A percentile compares a stretch with the other conserved stretches of the same genome.
Conservation (phyloP, 2,797 vertebrate species). For the Petrocephalus sullivani region DNA sequence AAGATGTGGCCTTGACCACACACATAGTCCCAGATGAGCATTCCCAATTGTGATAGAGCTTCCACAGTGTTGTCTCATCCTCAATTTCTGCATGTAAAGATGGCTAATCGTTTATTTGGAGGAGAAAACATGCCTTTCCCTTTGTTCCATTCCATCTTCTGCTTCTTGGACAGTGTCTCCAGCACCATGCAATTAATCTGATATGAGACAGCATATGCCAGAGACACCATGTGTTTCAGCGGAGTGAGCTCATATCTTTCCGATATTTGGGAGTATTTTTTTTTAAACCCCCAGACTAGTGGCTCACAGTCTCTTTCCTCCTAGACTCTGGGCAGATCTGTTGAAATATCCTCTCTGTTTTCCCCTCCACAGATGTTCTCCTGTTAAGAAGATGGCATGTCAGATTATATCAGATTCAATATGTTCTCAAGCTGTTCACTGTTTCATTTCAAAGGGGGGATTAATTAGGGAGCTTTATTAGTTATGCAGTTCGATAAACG, state of each 20-base stretch:
- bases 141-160: background rate
- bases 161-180: background rate
- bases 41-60: background rate
- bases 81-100: background rate
- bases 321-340: background rate
- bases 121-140: background rate
- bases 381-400: background rate
- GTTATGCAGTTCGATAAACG: background rate
- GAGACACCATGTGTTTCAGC: background rate
- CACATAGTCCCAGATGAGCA: background rate
- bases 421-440: slow-evolving; percentile 12
- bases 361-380: slow-evolving; percentile 11
- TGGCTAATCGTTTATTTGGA: background rate
- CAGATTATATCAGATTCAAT: background rate
- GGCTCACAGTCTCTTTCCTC: background rate
- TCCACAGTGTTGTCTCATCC: background rate
- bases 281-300: background rate
- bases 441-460: background rate
- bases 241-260: background rate
- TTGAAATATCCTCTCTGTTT: slow-evolving; percentile 2
- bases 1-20: background rate
- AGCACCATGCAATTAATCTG: background rate
- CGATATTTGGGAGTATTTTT: background rate
- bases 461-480: slow-evolving; percentile 1
- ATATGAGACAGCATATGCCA: background rate